Base-by-base conservation (phyloP, 2,797 vertebrate species). In the Chromis chromis region DNA sequence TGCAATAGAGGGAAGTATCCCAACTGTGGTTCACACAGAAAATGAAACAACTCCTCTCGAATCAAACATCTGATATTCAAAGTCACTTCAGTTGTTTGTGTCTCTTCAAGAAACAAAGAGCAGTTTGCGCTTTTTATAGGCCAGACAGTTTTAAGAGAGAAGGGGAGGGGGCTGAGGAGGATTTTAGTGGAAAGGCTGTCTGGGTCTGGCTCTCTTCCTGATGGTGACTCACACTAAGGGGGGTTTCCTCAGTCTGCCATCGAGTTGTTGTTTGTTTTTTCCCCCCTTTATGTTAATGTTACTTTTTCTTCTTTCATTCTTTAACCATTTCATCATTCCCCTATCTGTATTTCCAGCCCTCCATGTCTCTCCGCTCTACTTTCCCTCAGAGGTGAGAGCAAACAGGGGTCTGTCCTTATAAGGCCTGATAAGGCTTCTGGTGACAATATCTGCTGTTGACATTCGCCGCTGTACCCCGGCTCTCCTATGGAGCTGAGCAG, bases 131-230 rank as follows among this genome's bases (percentile, higher is more conserved):
- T 56, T 84, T 86, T 63, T 44, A 89, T 49, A 49, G 82, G 22
- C 53, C 69, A 81, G 82, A 80, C 76, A 62, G 70, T 70, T 83
- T 85, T 81, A 80, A 69, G 59, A 82, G 88, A 55, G 11, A 56
- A 50, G 63, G 64, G 61, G 39, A 40, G 42, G 55, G 75, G 70
- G 39, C 42, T 24, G 53, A 12, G 28, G 19, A 52, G 59, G 62
- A n/a, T 52, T 81, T 74, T 58, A 71, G 68, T 86, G 65, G 63
- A 78, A 72, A 86, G 49, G n/a, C 67, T 84, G 84, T 91, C 83
- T 89, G 82, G 71, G 89, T 91, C 86, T 90, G 87, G 83, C 78
- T 74, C 10, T 55, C 81, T 92, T 93, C 91, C 92, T 90, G 89
- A 85, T 10, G 40, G 24, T 88, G 87, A 89, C 83, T 90, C 90